Evolutionary conservation across 2,797 vertebrate species (phyloP), one percentile per base, ranked within the genome.

Genomic region (Amphiprion clarkii): DNA sequence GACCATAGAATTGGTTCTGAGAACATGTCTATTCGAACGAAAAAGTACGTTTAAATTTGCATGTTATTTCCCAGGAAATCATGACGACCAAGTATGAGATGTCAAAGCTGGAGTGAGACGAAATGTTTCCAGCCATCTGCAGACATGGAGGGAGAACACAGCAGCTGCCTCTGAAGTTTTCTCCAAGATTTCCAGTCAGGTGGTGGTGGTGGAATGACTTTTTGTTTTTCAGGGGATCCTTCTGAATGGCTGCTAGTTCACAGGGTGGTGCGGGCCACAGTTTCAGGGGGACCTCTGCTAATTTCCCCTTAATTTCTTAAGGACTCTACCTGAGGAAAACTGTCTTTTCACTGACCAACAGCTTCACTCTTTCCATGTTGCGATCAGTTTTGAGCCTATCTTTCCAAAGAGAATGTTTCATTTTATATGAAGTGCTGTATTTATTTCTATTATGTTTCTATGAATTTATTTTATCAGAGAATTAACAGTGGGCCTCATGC

Each of bases 61-160:
- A 3, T 71, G 1, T 59, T 40, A 33, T 68, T 76, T 81, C n/a
- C 13, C 53, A 97, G 96, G 96, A 97, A 94, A 97, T 97, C 74
- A 96, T 96, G 96, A 97, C 96, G 21, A 96, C 96, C 63, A 96
- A 95, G 92, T 97, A 96, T 42, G 96, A 97, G 92, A 96, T 97
- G 95, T 96, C 96, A 53, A 96, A 97, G 92, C 94, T 96, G 94
- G 96, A 97, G 90, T 97, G 89, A 96, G 61, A 53, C 27, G 4
- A 39, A 64, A 48, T 12, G 2, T 66, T 71, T 69, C 17, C 52
- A 74, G 33, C 42, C n/a, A 13, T 44, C 48, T 33, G 53, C 40
- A 52, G 61, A 82, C 29, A 8, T 11, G 64, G 59, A 74, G 65
- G 53, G 49, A 71, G 63, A 61, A 76, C 48, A 36, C 2, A 13